phyloP scores from a whole-genome alignment of 2,113 vertebrate species.

The Eretmochelys imbricata region DNA sequence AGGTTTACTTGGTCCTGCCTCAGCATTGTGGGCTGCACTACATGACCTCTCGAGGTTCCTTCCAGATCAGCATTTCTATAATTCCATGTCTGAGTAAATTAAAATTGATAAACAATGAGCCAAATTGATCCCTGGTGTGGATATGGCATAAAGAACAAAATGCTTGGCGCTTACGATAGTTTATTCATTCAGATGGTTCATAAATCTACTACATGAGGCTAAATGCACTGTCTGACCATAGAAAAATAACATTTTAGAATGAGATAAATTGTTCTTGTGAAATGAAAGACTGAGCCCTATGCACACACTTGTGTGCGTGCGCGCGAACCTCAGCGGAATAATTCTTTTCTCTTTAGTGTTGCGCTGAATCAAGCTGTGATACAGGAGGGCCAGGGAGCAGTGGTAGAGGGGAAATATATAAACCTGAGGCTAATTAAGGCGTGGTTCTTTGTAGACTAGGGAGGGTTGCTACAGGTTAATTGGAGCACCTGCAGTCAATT shows the following conservation, averaged over 20 bases:
- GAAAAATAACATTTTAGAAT: not conserved
- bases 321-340: not conserved
- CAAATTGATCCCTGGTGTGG: not conserved
- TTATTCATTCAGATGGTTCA: too few species aligned
- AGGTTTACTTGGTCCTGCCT: too few species aligned
- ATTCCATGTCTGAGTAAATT: too few species aligned
- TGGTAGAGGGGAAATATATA: too few species aligned
- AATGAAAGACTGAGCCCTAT: not conserved
- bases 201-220: not conserved
- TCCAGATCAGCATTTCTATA: too few species aligned
- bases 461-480: too few species aligned
- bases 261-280: not conserved
- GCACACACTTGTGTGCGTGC: not conserved
- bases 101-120: not conserved
- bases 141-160: not conserved
- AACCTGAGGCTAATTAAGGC: too few species aligned
- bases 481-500: too few species aligned
- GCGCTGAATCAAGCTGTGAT: not conserved
- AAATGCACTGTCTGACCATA: not conserved
- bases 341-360: not conserved
- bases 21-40: too few species aligned
- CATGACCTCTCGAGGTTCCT: too few species aligned
- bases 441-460: too few species aligned
- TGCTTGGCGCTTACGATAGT: not conserved
- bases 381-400: too few species aligned